Evolutionary conservation across 2,888 invertebrate genomes (phyloP).

Genomic region (Drosophila paracracens): DNA sequence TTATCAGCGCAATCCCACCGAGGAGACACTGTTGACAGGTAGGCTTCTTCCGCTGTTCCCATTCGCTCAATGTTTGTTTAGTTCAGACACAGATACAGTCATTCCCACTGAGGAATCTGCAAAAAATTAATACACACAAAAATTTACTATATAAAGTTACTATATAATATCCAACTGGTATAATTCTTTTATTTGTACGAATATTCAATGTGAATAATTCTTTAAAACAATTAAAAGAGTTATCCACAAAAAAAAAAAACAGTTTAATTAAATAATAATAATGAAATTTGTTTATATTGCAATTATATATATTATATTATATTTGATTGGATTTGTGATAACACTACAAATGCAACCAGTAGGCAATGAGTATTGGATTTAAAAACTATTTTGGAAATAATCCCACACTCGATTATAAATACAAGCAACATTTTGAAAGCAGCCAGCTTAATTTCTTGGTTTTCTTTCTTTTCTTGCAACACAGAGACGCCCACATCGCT

Average conservation of each 20-base stretch:
- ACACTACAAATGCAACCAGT: too few species aligned
- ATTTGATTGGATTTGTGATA: background rate
- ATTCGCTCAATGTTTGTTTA: background rate
- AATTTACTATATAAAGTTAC: background rate
- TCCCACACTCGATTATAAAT: background rate
- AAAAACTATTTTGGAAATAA: too few species aligned
- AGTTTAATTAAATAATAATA: too few species aligned
- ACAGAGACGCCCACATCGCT: slow-evolving; percentile 86
- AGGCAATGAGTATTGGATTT: too few species aligned
- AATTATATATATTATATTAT: background rate
- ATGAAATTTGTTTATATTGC: too few species aligned
- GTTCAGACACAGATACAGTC: background rate
- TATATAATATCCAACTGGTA: too few species aligned
- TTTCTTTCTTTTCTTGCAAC: background rate
- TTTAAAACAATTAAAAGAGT: too few species aligned
- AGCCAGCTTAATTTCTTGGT: background rate
- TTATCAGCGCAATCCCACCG: slow-evolving; percentile 87
- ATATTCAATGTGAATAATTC: too few species aligned
- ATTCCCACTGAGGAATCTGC: background rate
- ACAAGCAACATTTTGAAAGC: background rate
- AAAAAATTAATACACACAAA: background rate
- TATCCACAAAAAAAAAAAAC: too few species aligned
- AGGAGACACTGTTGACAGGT: slow-evolving; percentile 87
- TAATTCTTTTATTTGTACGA: too few species aligned
- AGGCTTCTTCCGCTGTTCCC: background rate